phyloP scores from a whole-genome alignment of 2,113 vertebrate species.

The Pan paniscus region DNA sequence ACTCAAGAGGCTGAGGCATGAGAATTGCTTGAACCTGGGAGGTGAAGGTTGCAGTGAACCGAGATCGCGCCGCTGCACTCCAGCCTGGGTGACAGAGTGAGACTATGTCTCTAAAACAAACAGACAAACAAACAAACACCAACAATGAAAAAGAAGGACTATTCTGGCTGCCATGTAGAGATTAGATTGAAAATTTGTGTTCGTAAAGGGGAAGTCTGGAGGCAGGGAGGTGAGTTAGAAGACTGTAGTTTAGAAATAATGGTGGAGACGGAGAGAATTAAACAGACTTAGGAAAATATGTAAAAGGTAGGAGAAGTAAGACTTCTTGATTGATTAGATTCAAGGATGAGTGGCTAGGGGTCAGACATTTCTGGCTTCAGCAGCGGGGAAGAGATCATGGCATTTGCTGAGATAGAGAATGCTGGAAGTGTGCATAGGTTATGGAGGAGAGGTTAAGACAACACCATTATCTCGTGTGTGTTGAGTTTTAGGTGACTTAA shows the following conservation, averaged over 20 bases:
- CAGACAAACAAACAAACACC: not conserved
- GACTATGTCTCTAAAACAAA: not conserved
- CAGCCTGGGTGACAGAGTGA: not conserved
- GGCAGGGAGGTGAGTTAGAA: not conserved
- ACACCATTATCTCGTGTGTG: not conserved
- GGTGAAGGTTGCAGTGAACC: not conserved
- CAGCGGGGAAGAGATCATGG: not conserved
- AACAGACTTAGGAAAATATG: not conserved
- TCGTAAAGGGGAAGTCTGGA: not conserved
- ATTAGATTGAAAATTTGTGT: not conserved
- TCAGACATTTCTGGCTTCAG: not conserved
- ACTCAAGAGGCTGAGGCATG: not conserved
- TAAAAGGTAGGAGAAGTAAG: not conserved
- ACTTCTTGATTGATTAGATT: not conserved
- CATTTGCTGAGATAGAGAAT: not conserved
- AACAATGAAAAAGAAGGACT: not conserved
- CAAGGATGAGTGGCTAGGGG: not conserved
- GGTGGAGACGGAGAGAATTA: not conserved
- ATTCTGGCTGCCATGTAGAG: not conserved
- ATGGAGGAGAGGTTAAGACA: not conserved
- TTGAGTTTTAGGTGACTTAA: not conserved
- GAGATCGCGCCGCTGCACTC: not conserved
- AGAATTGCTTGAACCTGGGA: not conserved
- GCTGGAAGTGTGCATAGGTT: not conserved
- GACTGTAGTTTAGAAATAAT: not conserved